Percentiles rank a stretch among this genome's conserved stretches.
Evolutionary conservation across 2,888 invertebrate species (phyloP).

Genomic region (Folsomia candida): DNA sequence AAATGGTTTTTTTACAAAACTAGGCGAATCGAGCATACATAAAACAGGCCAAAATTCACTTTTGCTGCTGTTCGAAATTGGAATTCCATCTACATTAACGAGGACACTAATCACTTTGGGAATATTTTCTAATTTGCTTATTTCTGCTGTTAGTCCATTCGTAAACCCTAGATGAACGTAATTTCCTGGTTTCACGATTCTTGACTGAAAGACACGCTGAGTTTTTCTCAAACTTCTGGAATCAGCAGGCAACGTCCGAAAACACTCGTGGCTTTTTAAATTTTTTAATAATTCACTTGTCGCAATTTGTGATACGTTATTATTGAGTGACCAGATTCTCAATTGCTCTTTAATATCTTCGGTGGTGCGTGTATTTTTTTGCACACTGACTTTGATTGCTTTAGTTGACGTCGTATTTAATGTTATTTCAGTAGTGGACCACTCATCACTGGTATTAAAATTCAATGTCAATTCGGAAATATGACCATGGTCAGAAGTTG

Average conservation of each 20-base stretch:
- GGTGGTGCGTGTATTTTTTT: no score
- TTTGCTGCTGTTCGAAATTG: background rate
- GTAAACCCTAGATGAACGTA: conserved; percentile 2
- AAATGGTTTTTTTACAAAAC: background rate
- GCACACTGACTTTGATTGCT: no score
- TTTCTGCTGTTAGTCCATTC: background rate
- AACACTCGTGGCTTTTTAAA: background rate
- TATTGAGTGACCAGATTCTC: background rate
- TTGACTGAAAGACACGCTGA: background rate
- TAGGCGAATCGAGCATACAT: background rate
- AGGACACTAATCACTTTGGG: background rate
- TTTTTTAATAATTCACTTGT: conserved; percentile 4
- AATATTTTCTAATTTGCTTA: background rate
- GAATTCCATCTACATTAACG: conserved; percentile 19
- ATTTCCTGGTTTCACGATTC: background rate
- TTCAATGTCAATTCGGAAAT: no score
- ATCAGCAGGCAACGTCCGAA: background rate
- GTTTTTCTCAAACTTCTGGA: background rate
- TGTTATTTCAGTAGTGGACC: no score
- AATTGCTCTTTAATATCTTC: background rate
- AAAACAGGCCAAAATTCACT: conserved; percentile 21
- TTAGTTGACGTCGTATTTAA: no score
- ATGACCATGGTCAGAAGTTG: no score
- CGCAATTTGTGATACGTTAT: background rate
- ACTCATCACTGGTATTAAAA: no score